Percentiles rank a stretch among this genome's conserved stretches.
phyloP scores from a whole-genome alignment of 2,888 invertebrate genomes.

The Drosophila melanosoma region DNA sequence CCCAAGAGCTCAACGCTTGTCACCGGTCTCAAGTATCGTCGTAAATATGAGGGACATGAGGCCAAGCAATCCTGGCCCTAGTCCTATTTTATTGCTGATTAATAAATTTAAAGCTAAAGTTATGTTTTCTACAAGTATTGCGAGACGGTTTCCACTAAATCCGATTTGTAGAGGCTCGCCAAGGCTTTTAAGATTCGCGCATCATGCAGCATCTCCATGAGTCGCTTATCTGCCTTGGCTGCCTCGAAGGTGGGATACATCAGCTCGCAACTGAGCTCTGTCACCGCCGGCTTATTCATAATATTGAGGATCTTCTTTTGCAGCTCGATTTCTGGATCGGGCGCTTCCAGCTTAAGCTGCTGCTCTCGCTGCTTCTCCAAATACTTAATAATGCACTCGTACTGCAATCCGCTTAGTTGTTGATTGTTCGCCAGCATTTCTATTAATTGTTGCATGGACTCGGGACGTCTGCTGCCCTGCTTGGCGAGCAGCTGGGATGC shows the following conservation, averaged over 20 bases:
- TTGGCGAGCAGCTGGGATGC: constrained; percentile 72
- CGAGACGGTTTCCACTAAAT: constrained; percentile 72
- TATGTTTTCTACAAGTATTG: constrained; percentile 64
- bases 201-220: constrained; percentile 89
- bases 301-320: constrained; percentile 84
- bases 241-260: constrained; percentile 80
- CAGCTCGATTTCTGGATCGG: constrained; percentile 84
- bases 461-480: constrained; percentile 86
- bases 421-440: constrained; percentile 93
- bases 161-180: constrained; percentile 88
- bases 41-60: constrained; percentile 91
- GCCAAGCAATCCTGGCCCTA: constrained; percentile 89
- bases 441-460: constrained; percentile 89
- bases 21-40: constrained; percentile 91
- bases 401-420: constrained; percentile 91
- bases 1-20: constrained; percentile 94
- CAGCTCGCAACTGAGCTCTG: constrained; percentile 75
- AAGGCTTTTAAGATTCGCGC: constrained; percentile 92
- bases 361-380: constrained; percentile 90
- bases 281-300: constrained; percentile 84
- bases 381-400: constrained; percentile 91
- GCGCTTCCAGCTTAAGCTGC: constrained; percentile 89
- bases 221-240: constrained; percentile 83
- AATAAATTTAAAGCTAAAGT: constrained; percentile 63
- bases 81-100: constrained; percentile 13